phyloP scores from a whole-genome alignment of 2,797 vertebrate species.

The Diglossa cyanea region DNA sequence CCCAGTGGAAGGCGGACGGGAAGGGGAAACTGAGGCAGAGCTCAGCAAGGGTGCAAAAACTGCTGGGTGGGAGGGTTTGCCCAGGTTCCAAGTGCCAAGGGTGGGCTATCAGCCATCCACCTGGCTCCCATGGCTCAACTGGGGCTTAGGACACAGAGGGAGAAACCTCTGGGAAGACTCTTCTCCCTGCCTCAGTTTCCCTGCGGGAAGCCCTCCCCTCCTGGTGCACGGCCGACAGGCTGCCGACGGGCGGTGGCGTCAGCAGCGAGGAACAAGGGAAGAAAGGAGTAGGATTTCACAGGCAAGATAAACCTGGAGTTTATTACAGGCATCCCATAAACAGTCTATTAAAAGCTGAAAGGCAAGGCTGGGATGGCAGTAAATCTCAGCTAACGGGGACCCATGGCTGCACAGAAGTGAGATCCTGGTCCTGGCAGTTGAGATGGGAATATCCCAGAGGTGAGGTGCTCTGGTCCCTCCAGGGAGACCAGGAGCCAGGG shows the following conservation, averaged over 20 bases:
- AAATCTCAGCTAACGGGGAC: constrained; percentile 8
- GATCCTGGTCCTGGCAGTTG: not conserved
- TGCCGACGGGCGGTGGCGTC: not conserved
- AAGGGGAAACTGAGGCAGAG: not conserved
- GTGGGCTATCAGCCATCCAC: not conserved
- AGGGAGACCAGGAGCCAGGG: not conserved
- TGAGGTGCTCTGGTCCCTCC: not conserved
- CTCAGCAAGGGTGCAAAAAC: not conserved
- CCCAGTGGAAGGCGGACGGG: not conserved
- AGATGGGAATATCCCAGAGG: not conserved
- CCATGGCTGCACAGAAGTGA: not conserved
- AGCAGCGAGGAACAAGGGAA: not conserved
- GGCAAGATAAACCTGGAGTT: constrained; percentile 61
- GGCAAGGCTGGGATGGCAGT: not conserved
- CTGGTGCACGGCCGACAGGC: fast-evolving
- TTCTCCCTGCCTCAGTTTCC: not conserved
- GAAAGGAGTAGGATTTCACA: constrained; percentile 48
- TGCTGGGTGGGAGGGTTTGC: not conserved
- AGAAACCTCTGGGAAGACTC: not conserved
- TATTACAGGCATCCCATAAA: constrained; percentile 37
- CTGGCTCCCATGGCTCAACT: fast-evolving
- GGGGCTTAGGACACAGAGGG: fast-evolving
- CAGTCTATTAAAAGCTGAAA: constrained; percentile 57
- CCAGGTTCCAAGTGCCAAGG: not conserved
- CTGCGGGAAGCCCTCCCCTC: not conserved